These are phyloP conservation scores for Tapirus terrestris DNA, from an alignment of 2,113 vertebrate species.

Conservation along the genomic window DNA sequence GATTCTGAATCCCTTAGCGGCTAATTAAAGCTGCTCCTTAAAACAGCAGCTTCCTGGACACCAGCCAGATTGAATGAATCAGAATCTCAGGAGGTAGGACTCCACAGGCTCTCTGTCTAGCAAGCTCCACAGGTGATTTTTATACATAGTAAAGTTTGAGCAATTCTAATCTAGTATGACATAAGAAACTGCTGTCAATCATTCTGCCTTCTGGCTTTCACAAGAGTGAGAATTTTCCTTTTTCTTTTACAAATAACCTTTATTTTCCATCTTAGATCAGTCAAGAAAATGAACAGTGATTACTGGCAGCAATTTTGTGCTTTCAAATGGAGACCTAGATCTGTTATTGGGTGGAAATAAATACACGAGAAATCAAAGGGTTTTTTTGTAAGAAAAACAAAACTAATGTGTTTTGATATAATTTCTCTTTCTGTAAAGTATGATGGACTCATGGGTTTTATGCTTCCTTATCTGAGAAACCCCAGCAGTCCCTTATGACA, in stretches of 20 bases:
- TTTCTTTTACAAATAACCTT: conserved; percentile 47
- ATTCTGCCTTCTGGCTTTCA: conserved; percentile 13
- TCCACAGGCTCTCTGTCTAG: neutral
- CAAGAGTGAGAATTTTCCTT: neutral
- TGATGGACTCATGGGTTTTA: neutral
- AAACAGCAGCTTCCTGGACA: conserved; percentile 1
- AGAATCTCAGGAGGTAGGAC: neutral
- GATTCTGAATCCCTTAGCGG: neutral
- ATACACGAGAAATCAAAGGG: neutral
- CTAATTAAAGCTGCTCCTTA: conserved; percentile 12
- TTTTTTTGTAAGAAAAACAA: neutral
- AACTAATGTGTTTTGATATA: neutral
- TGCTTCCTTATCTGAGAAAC: neutral
- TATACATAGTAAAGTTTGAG: conserved; percentile 21
- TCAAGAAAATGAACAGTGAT: conserved; percentile 25
- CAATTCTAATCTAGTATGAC: conserved; percentile 2
- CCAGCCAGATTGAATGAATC: conserved; percentile 6
- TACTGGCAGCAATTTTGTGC: conserved; percentile 10
- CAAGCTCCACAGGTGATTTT: neutral
- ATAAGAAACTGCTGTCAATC: conserved; percentile 9
- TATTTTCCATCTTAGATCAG: neutral
- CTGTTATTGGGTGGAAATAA: neutral
- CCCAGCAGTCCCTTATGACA: neutral
- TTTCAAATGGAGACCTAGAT: neutral
- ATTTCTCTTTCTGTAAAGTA: neutral